phyloP scores from a whole-genome alignment of 1,140 invertebrate species.

The Drosophila bocqueti region DNA sequence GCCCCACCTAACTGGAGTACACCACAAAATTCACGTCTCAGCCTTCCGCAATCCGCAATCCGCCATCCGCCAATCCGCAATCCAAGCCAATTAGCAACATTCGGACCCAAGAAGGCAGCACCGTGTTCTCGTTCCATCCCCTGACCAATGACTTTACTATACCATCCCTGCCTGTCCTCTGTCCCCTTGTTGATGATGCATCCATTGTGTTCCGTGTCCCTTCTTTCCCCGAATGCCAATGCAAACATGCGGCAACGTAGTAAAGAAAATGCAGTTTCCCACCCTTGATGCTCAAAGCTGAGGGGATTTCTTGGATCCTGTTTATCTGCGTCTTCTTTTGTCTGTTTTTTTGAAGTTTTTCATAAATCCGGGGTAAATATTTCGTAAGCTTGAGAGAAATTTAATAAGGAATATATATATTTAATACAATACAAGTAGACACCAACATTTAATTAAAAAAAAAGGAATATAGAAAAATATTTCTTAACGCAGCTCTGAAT shows the following conservation, averaged over 20 bases:
- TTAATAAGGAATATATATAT: background rate
- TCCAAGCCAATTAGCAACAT: slow-evolving; percentile 43
- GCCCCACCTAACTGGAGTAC: slow-evolving; percentile 77
- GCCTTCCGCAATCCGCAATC: slow-evolving; percentile 36
- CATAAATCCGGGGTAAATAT: no score
- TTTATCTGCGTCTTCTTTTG: background rate
- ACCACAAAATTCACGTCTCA: slow-evolving; percentile 76
- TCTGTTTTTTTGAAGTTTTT: background rate
- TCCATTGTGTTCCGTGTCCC: slow-evolving; percentile 17
- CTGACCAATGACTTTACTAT: slow-evolving; percentile 20
- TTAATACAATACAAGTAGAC: no score
- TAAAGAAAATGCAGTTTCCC: slow-evolving; percentile 5
- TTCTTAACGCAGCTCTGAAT: no score
- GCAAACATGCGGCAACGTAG: slow-evolving; percentile 13
- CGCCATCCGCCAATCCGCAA: slow-evolving; percentile 38
- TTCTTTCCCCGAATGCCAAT: background rate
- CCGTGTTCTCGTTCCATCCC: slow-evolving; percentile 20
- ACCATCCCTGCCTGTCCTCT: slow-evolving; percentile 11
- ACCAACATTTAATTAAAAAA: no score
- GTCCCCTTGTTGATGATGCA: slow-evolving; percentile 10
- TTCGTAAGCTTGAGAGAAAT: background rate
- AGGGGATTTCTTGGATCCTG: background rate
- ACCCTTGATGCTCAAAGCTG: slow-evolving; percentile 4
- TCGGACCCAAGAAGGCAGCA: slow-evolving; percentile 24
- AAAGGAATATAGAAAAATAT: no score